Percentiles rank a stretch among this genome's conserved stretches.
Conservation (phyloP, 2,797 vertebrate genomes). For the Austrolebias charrua region DNA sequence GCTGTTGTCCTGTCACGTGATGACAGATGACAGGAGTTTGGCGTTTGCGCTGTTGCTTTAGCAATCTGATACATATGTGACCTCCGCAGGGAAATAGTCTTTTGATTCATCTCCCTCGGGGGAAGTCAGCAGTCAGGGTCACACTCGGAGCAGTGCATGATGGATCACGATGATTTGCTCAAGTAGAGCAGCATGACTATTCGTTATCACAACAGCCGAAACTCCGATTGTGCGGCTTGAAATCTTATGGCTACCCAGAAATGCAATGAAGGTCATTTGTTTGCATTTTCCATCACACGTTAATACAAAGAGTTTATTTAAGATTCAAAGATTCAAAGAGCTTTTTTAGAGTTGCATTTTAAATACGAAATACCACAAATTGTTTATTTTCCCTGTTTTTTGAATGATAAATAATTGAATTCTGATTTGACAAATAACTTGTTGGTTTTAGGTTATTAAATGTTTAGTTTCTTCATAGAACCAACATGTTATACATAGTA, state of each 20-base stretch:
- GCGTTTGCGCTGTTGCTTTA: conserved; percentile 37
- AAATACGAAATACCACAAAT: too few relatives aligned
- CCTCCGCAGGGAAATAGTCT: conserved; percentile 4
- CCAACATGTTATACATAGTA: neutral
- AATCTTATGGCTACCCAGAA: neutral
- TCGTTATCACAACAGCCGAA: neutral
- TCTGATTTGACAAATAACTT: neutral
- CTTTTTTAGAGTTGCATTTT: too few relatives aligned
- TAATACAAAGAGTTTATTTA: too few relatives aligned
- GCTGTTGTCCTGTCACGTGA: conserved; percentile 20
- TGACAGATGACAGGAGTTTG: conserved; percentile 22
- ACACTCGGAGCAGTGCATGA: conserved; percentile 15
- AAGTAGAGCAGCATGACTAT: neutral
- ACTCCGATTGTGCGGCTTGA: neutral
- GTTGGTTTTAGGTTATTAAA: neutral
- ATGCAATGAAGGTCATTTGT: neutral
- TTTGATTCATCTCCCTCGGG: conserved; percentile 14
- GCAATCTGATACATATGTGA: conserved; percentile 34
- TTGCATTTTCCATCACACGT: neutral
- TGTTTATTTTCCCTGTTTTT: too few relatives aligned
- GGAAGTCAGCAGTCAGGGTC: conserved; percentile 36
- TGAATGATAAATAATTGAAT: neutral
- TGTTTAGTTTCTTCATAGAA: neutral
- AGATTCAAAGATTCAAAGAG: too few relatives aligned
- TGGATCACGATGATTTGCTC: conserved; percentile 16